Percentiles rank a stretch among this genome's conserved stretches.
Evolutionary conservation across 2,797 vertebrate species (phyloP).

Genomic region (Sebastes umbrosus): DNA sequence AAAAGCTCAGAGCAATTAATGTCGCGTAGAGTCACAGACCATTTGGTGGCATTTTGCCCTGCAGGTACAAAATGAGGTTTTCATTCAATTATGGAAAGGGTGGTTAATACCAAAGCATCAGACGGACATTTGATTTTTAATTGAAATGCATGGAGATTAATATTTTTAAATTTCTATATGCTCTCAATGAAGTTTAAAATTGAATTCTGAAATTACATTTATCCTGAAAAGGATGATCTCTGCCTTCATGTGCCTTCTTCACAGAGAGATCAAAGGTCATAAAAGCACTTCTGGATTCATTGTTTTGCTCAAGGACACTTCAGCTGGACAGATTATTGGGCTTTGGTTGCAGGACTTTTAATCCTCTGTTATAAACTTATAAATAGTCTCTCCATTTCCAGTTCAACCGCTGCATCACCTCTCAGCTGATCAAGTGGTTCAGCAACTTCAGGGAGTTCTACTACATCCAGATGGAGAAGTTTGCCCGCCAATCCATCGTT

Average conservation of each 20-base stretch:
- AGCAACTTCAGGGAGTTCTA: slow-evolving; percentile 99
- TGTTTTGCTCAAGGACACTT: background rate
- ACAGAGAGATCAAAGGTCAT: slow-evolving; percentile 11
- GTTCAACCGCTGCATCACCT: slow-evolving; percentile 97
- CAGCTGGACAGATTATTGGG: background rate
- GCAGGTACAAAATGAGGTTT: slow-evolving; percentile 44
- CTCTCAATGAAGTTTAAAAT: slow-evolving; percentile 13
- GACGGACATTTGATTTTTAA: slow-evolving; percentile 31
- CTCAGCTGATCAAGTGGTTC: slow-evolving; percentile 99
- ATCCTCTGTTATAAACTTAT: background rate
- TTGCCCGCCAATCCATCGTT: slow-evolving; percentile 90
- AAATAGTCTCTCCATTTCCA: slow-evolving; percentile 51
- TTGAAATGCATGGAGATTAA: slow-evolving; percentile 21
- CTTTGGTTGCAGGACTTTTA: background rate
- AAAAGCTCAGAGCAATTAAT: slow-evolving; percentile 75
- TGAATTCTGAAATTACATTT: slow-evolving; percentile 33
- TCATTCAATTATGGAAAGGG: slow-evolving; percentile 31
- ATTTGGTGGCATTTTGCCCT: slow-evolving; percentile 58
- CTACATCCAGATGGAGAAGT: slow-evolving; percentile 99
- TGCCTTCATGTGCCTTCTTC: slow-evolving; percentile 10
- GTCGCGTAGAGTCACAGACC: slow-evolving; percentile 59
- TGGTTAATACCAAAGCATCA: slow-evolving; percentile 13
- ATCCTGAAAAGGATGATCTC: background rate
- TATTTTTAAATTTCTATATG: slow-evolving; percentile 4
- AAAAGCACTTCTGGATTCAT: background rate